A percentile compares a stretch with the other conserved stretches of the same genome.
Evolutionary conservation across 2,888 invertebrate species (phyloP).

Genomic region (Reticulitermes lucifugus): DNA sequence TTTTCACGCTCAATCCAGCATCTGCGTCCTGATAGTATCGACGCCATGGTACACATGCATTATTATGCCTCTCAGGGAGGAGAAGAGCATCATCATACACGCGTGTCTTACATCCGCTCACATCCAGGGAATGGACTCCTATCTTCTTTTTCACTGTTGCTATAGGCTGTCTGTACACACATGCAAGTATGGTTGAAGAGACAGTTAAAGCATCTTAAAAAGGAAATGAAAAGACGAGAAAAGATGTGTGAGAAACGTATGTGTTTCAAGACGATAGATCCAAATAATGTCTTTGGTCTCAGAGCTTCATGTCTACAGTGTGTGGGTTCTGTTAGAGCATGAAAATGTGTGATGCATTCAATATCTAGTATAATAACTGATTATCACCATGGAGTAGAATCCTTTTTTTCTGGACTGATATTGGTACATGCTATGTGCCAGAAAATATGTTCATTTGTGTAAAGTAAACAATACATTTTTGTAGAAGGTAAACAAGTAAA

Average conservation of each 20-base stretch:
- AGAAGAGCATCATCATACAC: neutral
- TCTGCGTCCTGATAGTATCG: neutral
- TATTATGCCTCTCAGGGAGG: constrained; percentile 10
- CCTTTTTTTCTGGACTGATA: no score
- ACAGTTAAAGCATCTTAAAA: constrained; percentile 21
- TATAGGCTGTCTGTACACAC: neutral
- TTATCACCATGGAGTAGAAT: no score
- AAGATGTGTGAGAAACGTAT: neutral
- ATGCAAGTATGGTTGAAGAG: neutral
- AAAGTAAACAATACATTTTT: no score
- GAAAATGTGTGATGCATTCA: no score
- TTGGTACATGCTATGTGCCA: no score
- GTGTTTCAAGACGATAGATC: neutral
- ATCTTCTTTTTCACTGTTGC: constrained; percentile 27
- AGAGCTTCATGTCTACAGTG: neutral
- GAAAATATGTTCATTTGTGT: no score
- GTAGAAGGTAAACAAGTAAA: no score
- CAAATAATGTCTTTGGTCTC: neutral
- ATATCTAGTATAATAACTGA: no score
- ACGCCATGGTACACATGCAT: neutral
- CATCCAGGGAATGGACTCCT: constrained; percentile 10
- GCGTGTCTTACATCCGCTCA: constrained; percentile 3
- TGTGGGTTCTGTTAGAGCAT: no score
- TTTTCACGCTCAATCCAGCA: constrained; percentile 29
- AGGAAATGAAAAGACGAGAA: neutral